phyloP scores from a whole-genome alignment of 2,113 vertebrate species.

The Oryzias melastigma region DNA sequence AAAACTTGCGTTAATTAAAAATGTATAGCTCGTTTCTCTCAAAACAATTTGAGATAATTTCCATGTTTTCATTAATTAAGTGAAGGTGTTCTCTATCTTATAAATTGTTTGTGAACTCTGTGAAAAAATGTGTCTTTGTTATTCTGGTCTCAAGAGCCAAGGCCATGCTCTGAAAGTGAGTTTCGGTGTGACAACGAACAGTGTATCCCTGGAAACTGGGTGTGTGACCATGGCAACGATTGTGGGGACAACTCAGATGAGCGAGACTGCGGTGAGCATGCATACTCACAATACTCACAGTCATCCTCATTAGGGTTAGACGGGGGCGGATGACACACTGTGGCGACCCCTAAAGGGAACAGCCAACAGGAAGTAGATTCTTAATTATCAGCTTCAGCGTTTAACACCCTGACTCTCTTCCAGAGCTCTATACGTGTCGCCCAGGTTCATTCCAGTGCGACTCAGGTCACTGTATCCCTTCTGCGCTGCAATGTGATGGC shows the following conservation, averaged over 20 bases:
- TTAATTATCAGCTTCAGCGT: no score
- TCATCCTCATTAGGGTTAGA: neutral
- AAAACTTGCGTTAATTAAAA: no score
- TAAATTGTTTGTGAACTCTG: neutral
- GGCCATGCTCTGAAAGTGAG: conserved; percentile 74
- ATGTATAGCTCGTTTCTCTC: no score
- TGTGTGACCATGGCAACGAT: conserved; percentile 72
- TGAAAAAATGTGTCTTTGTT: conserved; percentile 2
- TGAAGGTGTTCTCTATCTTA: neutral
- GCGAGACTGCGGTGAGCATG: conserved; percentile 71
- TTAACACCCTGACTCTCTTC: conserved; percentile 17
- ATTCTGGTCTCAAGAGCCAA: conserved; percentile 53
- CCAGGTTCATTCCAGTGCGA: conserved; percentile 70
- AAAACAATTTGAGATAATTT: no score
- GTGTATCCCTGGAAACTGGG: conserved; percentile 73
- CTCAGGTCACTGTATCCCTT: conserved; percentile 72
- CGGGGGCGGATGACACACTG: no score
- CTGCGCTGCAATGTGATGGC: conserved; percentile 66
- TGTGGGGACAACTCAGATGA: conserved; percentile 76
- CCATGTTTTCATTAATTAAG: no score
- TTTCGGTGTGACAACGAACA: conserved; percentile 62
- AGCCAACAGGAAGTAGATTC: no score
- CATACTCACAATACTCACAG: neutral
- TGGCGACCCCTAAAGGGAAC: no score
- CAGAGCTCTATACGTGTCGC: conserved; percentile 69